Evolutionary conservation across 2,888 invertebrate genomes (phyloP), one percentile per base, ranked within the genome.

Genomic region (Caradrina kadenii): DNA sequence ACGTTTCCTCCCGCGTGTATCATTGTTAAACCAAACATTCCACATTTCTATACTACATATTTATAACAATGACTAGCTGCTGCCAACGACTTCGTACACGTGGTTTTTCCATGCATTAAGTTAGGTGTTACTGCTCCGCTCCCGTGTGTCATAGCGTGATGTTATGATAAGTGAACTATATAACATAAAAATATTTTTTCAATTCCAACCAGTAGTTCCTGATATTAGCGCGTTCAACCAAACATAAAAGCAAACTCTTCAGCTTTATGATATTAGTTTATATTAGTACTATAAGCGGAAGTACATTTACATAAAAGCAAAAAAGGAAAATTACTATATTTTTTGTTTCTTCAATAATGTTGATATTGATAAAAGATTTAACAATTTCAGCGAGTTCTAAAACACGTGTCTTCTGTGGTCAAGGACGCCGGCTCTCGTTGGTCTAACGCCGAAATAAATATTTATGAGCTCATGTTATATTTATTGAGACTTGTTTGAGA

Each of bases 381-480:
- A 22, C 4, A n/a, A 48, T 45, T 53, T 26, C 61, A 48, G 48
- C 72, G 5, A 21, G 35, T 63, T 63, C 10, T 39, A 62, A 31
- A 42, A 72, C 21, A 59, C 15, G 55, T 31, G 73, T 31, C 21
- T 17, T 17, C 39, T n/a, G 15, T 39, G 15, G 22, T 35, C 70
- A 73, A 63, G 73, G 73, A 39, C 54, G 15, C 17, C n/a, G 13
- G 31, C 54, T 50, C 5, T n/a, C 19, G 42, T 39, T 17, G 5
- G 3, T 15, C 7, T 64, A 48, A 19, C 13, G 50, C 17, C 15
- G 19, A 56, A 56, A 39, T 64, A 52, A 70, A 71, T 73, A 71
- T 73, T 50, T 63, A 56, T 52, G 45, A 52, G n/a, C 35, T 55
- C 8, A 19, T 50, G 21, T 56, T 19, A 35, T 63, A 50, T 35